phyloP scores from a whole-genome alignment of 2,888 invertebrate genomes.

The Cephus pygmeus region DNA sequence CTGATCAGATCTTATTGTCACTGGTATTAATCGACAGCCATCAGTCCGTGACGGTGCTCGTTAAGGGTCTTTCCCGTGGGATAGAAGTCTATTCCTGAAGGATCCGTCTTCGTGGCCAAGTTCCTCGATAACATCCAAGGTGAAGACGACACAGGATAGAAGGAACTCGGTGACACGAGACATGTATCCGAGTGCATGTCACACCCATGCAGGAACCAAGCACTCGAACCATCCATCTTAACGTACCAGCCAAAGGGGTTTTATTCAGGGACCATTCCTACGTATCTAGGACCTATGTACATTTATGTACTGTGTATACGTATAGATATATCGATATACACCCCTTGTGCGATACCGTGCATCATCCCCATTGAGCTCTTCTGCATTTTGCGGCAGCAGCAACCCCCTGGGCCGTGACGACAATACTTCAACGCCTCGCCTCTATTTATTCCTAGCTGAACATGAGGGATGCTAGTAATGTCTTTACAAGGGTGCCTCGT shows the following conservation, averaged over 20 bases:
- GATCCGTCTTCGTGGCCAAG: conserved; percentile 1
- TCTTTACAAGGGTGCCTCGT: not conserved
- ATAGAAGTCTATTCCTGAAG: not conserved
- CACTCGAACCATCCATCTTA: conserved; percentile 49
- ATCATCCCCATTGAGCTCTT: not conserved
- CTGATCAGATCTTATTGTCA: not conserved
- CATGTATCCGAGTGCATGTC: conserved; percentile 21
- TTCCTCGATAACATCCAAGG: conserved; percentile 38
- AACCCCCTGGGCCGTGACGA: not conserved
- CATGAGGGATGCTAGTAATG: not conserved
- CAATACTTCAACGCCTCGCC: not conserved
- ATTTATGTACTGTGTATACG: not conserved
- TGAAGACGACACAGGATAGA: conserved; percentile 26
- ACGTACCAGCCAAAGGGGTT: conserved; percentile 41
- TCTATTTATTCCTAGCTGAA: not conserved
- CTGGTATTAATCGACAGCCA: not conserved
- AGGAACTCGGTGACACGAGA: conserved; percentile 10
- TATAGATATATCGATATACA: not conserved
- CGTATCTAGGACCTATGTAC: not conserved
- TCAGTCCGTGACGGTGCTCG: not conserved
- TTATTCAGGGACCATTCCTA: conserved; percentile 42
- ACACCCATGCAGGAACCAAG: conserved; percentile 10
- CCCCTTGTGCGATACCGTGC: not conserved
- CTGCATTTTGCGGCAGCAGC: conserved; percentile 1
- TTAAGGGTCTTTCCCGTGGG: not conserved